Evolutionary conservation across 2,113 vertebrate genomes (phyloP).

Genomic region (Myiozetetes cayanensis): DNA sequence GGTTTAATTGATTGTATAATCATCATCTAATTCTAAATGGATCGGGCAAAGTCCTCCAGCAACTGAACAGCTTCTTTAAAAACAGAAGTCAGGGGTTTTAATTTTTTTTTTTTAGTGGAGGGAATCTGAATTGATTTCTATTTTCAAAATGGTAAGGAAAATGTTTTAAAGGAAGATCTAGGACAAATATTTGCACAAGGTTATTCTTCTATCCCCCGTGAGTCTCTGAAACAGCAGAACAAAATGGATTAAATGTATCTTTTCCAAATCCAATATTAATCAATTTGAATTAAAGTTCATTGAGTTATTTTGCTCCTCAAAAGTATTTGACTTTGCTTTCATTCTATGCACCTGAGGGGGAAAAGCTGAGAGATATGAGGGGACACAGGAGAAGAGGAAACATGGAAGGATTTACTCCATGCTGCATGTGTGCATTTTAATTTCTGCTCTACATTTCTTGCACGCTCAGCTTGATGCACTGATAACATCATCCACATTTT

Average conservation of each 20-base stretch:
- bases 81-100: background rate
- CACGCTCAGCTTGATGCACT: background rate
- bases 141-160: background rate
- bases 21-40: constrained; percentile 48
- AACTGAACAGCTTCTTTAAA: constrained; percentile 39
- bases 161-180: constrained; percentile 9
- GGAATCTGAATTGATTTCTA: background rate
- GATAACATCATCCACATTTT: background rate
- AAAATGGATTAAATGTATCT: constrained; percentile 9
- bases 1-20: constrained; percentile 68
- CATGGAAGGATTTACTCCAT: background rate
- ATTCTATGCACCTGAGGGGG: background rate
- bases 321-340: background rate
- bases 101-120: background rate
- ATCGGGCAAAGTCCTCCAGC: constrained; percentile 42
- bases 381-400: background rate
- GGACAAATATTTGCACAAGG: background rate
- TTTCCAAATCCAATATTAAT: constrained; percentile 28
- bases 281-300: constrained; percentile 16
- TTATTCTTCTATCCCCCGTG: background rate
- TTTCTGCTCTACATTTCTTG: background rate
- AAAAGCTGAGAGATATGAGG: constrained; percentile 8
- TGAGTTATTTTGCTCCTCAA: background rate
- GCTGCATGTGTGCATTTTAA: background rate
- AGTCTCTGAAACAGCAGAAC: background rate